Percentiles rank a stretch among this genome's conserved stretches.
Conservation (phyloP, 2,797 vertebrate species). For the Vireo griseus region DNA sequence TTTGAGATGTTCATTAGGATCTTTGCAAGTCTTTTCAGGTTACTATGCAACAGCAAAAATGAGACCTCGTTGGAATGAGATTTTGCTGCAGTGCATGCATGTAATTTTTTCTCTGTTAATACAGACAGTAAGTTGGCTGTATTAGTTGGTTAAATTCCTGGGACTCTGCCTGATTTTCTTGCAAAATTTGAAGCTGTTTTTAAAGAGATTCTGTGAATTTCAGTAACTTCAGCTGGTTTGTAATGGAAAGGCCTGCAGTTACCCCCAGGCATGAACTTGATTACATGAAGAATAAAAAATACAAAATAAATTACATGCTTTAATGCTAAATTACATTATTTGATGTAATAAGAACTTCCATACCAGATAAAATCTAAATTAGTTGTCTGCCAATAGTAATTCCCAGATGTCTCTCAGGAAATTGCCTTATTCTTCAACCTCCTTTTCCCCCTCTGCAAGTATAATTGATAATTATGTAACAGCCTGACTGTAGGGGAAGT, state of each 20-base stretch:
- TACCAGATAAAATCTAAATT: conserved; percentile 50
- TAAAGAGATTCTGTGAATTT: conserved; percentile 23
- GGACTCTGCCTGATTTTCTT: conserved; percentile 18
- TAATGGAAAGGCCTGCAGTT: neutral
- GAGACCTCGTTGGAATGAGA: neutral
- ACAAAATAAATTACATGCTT: conserved; percentile 61
- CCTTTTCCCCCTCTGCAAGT: neutral
- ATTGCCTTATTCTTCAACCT: conserved; percentile 59
- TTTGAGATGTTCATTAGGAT: neutral
- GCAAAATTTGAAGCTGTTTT: conserved; percentile 33
- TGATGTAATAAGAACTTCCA: conserved; percentile 54
- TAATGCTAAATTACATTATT: conserved; percentile 52
- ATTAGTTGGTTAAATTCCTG: conserved; percentile 15
- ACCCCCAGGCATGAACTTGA: conserved; percentile 28
- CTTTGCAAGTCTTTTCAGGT: neutral
- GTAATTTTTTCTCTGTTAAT: neutral
- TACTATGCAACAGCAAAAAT: neutral
- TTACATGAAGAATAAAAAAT: conserved; percentile 39
- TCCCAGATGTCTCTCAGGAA: conserved; percentile 45
- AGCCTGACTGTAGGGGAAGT: conserved; percentile 11
- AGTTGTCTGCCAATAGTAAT: conserved; percentile 56
- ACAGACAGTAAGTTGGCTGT: neutral
- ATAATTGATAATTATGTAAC: conserved; percentile 52
- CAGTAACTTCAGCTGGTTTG: neutral
- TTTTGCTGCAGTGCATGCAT: neutral